These are phyloP conservation scores for Octomys mimax DNA, from an alignment of 2,797 vertebrate genomes.

Conservation along the genomic window DNA sequence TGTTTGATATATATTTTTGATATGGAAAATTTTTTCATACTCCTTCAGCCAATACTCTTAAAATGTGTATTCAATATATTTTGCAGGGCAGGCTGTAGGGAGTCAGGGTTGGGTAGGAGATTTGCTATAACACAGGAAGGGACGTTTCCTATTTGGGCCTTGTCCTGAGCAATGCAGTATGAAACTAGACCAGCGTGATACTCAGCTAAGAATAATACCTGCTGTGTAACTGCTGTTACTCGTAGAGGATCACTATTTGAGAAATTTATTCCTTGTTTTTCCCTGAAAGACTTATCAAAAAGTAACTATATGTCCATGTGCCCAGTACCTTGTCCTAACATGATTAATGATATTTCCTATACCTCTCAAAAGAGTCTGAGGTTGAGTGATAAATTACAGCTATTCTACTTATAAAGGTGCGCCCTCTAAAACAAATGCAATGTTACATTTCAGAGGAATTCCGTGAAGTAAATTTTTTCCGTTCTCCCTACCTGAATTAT, in stretches of 20 bases:
- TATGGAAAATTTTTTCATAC: background rate
- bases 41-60: background rate
- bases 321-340: background rate
- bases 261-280: background rate
- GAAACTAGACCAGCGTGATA: background rate
- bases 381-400: background rate
- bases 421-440: background rate
- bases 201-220: background rate
- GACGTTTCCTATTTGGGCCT: background rate
- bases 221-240: background rate
- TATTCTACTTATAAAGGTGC: background rate
- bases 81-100: background rate
- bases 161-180: background rate
- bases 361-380: background rate
- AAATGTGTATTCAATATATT: conserved; percentile 20
- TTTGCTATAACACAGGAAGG: background rate
- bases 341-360: background rate
- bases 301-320: background rate
- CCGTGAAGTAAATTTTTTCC: background rate
- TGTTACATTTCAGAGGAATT: background rate
- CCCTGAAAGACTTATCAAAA: background rate
- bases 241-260: background rate
- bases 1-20: background rate
- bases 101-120: background rate
- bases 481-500: background rate